phyloP scores from a whole-genome alignment of 2,888 invertebrate genomes.

The Agrypnus murinus region DNA sequence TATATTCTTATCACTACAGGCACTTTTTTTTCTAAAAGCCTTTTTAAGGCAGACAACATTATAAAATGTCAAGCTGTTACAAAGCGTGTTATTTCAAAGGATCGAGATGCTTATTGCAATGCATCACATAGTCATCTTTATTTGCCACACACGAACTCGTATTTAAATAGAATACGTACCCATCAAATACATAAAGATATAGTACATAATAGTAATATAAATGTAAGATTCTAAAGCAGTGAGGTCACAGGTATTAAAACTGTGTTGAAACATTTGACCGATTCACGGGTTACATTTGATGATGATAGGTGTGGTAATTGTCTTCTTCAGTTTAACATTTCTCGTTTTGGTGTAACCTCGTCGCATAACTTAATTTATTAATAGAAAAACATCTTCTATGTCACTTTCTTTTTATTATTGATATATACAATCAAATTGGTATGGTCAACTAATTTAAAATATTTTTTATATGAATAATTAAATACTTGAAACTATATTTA shows the following conservation, averaged over 20 bases:
- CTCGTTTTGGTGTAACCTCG: constrained; percentile 34
- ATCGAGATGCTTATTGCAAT: background rate
- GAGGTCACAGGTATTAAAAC: constrained; percentile 28
- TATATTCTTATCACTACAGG: no score
- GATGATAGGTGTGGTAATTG: constrained; percentile 32
- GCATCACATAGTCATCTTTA: constrained; percentile 11
- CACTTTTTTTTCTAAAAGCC: background rate
- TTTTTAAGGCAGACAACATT: constrained; percentile 18
- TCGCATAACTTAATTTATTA: constrained; percentile 10
- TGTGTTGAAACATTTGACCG: constrained; percentile 25
- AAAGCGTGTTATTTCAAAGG: constrained; percentile 12
- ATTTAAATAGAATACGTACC: background rate
- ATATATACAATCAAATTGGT: background rate
- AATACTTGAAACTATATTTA: no score
- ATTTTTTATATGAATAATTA: no score
- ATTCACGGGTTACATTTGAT: constrained; percentile 30
- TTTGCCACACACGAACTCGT: constrained; percentile 13
- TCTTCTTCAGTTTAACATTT: constrained; percentile 31
- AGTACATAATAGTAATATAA: constrained; percentile 28
- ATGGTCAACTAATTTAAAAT: no score
- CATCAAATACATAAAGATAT: constrained; percentile 5
- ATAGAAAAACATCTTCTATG: constrained; percentile 1
- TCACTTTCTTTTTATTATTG: constrained; percentile 16
- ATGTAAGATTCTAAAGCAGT: constrained; percentile 21
- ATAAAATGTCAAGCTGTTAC: constrained; percentile 11